Conservation (phyloP, 2,888 invertebrate species). For the Caenorhabditis sp. region DNA sequence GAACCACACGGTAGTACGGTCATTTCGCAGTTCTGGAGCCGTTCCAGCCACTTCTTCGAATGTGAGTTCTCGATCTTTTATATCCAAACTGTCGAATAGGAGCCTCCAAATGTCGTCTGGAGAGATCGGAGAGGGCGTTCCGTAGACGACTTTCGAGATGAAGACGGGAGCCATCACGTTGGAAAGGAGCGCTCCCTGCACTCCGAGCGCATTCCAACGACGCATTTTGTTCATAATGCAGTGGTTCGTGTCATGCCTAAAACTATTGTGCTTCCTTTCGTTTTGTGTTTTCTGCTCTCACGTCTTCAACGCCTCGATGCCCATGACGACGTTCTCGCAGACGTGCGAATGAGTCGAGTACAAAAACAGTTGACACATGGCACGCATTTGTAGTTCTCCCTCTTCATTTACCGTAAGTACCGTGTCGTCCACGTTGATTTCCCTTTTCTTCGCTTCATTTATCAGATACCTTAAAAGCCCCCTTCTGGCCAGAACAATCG, state of each 20-base stretch:
- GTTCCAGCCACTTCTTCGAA: slow-evolving; percentile 10
- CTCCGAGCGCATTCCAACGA: slow-evolving; percentile 81
- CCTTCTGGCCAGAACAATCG: slow-evolving; percentile 20
- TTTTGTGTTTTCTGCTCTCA: background rate
- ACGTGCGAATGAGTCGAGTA: slow-evolving; percentile 29
- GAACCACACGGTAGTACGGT: slow-evolving; percentile 19
- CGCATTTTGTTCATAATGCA: slow-evolving; percentile 78
- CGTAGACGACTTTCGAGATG: slow-evolving; percentile 26
- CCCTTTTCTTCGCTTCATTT: slow-evolving; percentile 6
- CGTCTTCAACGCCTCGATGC: slow-evolving; percentile 13
- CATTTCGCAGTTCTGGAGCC: background rate
- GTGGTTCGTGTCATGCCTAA: slow-evolving; percentile 37
- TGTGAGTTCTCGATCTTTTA: slow-evolving; percentile 1
- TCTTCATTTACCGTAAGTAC: slow-evolving; percentile 9
- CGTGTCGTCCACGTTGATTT: background rate
- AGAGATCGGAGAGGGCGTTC: slow-evolving; percentile 9
- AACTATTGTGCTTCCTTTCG: background rate
- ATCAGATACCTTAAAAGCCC: slow-evolving; percentile 20
- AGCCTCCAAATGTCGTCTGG: background rate
- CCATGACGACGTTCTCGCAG: slow-evolving; percentile 27
- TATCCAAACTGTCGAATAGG: slow-evolving; percentile 2
- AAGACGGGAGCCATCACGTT: slow-evolving; percentile 84
- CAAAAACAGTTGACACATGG: slow-evolving; percentile 23
- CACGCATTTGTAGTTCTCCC: slow-evolving; percentile 21
- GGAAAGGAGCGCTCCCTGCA: slow-evolving; percentile 81